Base-by-base conservation (phyloP, 2,113 vertebrate species). In the Ceratotherium simum region DNA sequence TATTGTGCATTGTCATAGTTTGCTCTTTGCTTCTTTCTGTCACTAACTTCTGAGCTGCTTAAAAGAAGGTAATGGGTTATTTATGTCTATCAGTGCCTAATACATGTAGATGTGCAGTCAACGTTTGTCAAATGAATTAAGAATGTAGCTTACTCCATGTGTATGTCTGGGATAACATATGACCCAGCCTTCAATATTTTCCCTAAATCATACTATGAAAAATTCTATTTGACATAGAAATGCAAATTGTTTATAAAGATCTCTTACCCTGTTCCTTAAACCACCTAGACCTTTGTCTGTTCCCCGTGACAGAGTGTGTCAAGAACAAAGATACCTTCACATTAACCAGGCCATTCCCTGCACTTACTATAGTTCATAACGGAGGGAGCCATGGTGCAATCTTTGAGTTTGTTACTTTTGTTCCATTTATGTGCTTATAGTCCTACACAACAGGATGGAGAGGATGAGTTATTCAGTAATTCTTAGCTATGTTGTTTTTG, bases 161-260 rank as follows among this genome's bases (percentile, higher is more conserved):
- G 36, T 29, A 29, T 20, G 48, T 64, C 94, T 91, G 69, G 90
- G 48, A 75, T 83, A 65, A 88, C 54, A 36, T 72, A 76, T 46
- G 39, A 70, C 69, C 78, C 23, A 58, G 58, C 27, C 90, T 79
- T 94, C 42, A 95, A 21, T 80, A 21, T 75, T 87, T 90, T 60
- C 83, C 56, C 39, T 60, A 75, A 92, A 70, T 90, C 42, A 46
- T 67, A 64, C 27, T 79, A 60, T 83, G 80, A 91, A 96, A 85
- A 88, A 75, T 87, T 91, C 31, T 90, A 20, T 48, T 80, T 80
- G 69, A 80, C 42, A 33, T 36, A 46, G n/a, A 65, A 82, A 70
- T 90, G 90, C 36, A 90, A 79, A 69, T 91, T 95, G 51, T 90
- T 97, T 89, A 58, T 90, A 58, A 92, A 91, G 76, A 69, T 76